Evolutionary conservation across 2,797 vertebrate species (phyloP).

Genomic region (Acomys russatus): DNA sequence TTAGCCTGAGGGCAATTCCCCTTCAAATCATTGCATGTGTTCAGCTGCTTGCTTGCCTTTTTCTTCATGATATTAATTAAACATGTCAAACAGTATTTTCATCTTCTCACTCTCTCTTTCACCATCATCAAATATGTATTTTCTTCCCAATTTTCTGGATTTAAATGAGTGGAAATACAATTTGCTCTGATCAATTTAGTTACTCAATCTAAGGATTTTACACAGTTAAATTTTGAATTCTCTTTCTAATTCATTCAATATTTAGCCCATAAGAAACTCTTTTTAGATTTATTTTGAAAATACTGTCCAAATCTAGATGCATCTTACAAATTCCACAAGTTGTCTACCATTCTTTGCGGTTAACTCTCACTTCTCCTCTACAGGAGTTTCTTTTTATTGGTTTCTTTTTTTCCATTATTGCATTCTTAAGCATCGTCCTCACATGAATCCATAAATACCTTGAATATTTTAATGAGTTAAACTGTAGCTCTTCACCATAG

Average conservation of each 20-base stretch:
- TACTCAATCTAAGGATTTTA: not conserved
- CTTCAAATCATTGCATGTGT: not conserved
- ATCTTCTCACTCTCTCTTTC: not conserved
- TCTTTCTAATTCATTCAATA: not conserved
- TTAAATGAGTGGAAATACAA: not conserved
- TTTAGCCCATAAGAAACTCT: not conserved
- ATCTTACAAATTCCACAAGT: not conserved
- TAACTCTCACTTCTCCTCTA: not conserved
- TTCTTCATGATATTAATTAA: not conserved
- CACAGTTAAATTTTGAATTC: not conserved
- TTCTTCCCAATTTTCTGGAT: not conserved
- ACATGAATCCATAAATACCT: not conserved
- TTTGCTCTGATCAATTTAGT: not conserved
- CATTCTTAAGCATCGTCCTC: not conserved
- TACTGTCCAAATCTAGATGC: not conserved
- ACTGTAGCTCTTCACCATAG: not conserved
- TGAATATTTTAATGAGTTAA: not conserved
- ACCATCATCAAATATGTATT: not conserved
- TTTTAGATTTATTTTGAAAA: not conserved
- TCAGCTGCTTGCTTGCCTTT: not conserved
- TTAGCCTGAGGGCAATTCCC: not conserved
- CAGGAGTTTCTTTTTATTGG: not conserved
- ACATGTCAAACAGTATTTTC: not conserved
- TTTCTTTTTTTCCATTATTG: not conserved
- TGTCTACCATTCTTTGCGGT: not conserved